phyloP scores from a whole-genome alignment of 2,797 vertebrate genomes.

The Borostomias antarcticus region DNA sequence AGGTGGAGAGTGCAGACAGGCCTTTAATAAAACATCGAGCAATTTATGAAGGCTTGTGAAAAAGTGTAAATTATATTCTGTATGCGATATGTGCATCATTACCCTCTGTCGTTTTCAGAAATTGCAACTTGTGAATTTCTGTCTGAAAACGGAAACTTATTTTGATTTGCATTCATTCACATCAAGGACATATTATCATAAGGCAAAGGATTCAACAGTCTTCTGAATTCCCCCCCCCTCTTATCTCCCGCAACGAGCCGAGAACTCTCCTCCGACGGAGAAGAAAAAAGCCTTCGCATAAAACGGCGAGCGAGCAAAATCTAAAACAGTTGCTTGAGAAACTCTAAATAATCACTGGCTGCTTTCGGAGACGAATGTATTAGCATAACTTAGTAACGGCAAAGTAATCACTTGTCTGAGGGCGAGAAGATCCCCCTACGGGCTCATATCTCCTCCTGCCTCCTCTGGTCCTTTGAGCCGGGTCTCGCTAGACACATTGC shows the following conservation, averaged over 20 bases:
- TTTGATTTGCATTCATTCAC: constrained; percentile 77
- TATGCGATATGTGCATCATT: too few relatives aligned
- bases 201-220: constrained; percentile 74
- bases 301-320: constrained; percentile 79
- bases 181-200: constrained; percentile 80
- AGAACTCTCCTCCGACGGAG: constrained; percentile 55
- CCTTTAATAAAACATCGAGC: constrained; percentile 64
- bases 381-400: constrained; percentile 80
- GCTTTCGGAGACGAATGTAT: constrained; percentile 82
- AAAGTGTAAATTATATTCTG: constrained; percentile 57
- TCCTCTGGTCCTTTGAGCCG: too few relatives aligned
- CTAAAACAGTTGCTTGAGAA: constrained; percentile 82
- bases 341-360: constrained; percentile 79
- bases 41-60: constrained; percentile 53
- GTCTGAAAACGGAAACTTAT: constrained; percentile 49
- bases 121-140: constrained; percentile 59
- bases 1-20: constrained; percentile 41
- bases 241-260: constrained; percentile 69
- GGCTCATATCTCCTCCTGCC: constrained; percentile 22
- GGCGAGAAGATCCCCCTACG: constrained; percentile 69
- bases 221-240: constrained; percentile 64
- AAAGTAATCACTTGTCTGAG: constrained; percentile 77
- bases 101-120: constrained; percentile 70
- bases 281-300: constrained; percentile 71
- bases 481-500: too few relatives aligned